phyloP scores from a whole-genome alignment of 2,888 invertebrate genomes.

The Sialis fuliginosa region DNA sequence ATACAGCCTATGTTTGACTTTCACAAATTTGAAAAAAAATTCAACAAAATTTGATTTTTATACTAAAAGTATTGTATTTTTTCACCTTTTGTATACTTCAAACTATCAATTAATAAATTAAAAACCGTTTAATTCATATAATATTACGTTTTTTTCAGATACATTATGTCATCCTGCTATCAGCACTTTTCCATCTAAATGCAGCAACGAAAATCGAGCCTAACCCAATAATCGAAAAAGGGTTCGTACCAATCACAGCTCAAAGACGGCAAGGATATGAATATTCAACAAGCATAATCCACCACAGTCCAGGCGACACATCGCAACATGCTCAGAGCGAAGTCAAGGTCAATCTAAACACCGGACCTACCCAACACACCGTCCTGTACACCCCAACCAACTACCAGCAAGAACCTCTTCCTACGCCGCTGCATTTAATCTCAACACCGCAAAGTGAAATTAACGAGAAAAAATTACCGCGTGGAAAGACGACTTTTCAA shows the following conservation, averaged over 20 bases:
- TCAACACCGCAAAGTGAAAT: neutral
- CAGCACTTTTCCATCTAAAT: neutral
- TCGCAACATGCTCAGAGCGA: conserved; percentile 14
- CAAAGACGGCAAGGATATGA: conserved; percentile 9
- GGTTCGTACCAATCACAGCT: conserved; percentile 1
- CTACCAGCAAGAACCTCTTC: neutral
- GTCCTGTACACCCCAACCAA: neutral
- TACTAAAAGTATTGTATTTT: no score
- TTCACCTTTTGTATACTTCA: no score
- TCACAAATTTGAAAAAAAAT: no score
- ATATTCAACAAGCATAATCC: conserved; percentile 15
- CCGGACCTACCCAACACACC: neutral
- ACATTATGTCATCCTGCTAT: no score
- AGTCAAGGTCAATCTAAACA: conserved; percentile 13
- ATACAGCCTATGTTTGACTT: no score
- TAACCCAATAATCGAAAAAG: neutral
- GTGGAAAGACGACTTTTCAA: neutral
- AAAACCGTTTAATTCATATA: no score
- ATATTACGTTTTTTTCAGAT: no score
- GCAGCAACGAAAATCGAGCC: neutral
- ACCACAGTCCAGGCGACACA: conserved; percentile 13
- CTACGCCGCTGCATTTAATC: neutral
- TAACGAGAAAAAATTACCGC: neutral
- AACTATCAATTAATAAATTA: no score
- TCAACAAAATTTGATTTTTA: no score